A percentile compares a stretch with the other conserved stretches of the same genome.
These are phyloP conservation scores for Melieria crassipennis DNA, from an alignment of 2,888 invertebrate species.

Conservation along the genomic window DNA sequence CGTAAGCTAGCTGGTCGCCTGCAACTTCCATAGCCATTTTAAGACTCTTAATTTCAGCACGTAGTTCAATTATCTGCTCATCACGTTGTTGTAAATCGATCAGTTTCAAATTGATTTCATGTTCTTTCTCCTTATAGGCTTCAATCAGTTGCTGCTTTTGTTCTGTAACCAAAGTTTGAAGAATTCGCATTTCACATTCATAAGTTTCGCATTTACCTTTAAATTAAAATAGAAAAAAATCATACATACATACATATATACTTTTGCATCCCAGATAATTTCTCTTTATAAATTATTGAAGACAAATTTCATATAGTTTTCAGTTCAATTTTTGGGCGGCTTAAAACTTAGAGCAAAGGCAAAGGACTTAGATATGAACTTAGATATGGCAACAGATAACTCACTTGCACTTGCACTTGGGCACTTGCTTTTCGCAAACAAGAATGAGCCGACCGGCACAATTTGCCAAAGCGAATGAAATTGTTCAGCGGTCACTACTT, in stretches of 20 bases:
- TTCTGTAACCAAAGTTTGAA: constrained; percentile 61
- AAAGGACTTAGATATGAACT: too few species aligned
- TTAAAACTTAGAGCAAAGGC: too few species aligned
- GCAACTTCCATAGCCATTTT: constrained; percentile 65
- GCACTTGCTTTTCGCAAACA: too few species aligned
- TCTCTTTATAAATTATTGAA: not conserved
- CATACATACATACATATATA: not conserved
- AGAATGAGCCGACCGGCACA: too few species aligned
- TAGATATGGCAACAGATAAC: too few species aligned
- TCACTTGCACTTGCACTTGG: too few species aligned
- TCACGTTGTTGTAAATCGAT: constrained; percentile 56
- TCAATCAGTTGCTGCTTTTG: constrained; percentile 65
- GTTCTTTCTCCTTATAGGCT: constrained; percentile 60
- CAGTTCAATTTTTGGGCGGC: too few species aligned
- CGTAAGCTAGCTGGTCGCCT: constrained; percentile 47
- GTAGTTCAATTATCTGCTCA: constrained; percentile 63
- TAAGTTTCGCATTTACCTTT: constrained; percentile 52
- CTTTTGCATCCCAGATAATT: not conserved
- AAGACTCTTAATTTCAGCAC: constrained; percentile 66
- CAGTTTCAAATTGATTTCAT: constrained; percentile 51
- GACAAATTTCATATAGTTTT: too few species aligned
- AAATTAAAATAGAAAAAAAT: constrained; percentile 8
- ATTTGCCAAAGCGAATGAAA: too few species aligned
- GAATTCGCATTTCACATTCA: constrained; percentile 60
- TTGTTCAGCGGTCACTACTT: too few species aligned